These are phyloP conservation scores for Eupelmus urozonus DNA, from an alignment of 2,888 invertebrate species.

Conservation along the genomic window DNA sequence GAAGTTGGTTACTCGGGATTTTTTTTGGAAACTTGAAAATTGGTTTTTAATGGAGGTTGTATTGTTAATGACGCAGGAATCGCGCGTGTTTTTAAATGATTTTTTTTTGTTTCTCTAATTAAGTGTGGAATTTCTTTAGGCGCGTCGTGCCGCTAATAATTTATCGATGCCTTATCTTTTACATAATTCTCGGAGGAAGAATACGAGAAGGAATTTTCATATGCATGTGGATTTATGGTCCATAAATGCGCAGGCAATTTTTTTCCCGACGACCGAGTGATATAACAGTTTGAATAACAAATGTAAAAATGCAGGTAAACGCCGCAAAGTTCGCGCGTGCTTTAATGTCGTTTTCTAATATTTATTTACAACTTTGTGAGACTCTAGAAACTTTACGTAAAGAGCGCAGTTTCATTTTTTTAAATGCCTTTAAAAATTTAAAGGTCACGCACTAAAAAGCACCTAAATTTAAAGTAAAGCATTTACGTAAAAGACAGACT, in stretches of 20 bases:
- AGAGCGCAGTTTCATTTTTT: too few species aligned
- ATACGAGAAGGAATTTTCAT: neutral
- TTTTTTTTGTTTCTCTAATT: too few species aligned
- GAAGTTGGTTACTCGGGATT: too few species aligned
- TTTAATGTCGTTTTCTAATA: too few species aligned
- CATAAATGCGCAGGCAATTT: neutral
- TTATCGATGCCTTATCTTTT: constrained; percentile 14
- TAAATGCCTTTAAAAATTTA: too few species aligned
- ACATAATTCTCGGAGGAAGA: neutral
- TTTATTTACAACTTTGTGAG: too few species aligned
- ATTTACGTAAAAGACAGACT: too few species aligned
- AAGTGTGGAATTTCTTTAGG: too few species aligned
- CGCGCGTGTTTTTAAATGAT: neutral
- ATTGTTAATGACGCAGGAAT: neutral
- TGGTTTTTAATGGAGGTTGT: neutral
- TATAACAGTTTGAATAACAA: neutral
- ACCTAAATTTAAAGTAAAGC: too few species aligned
- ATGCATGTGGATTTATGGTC: constrained; percentile 7
- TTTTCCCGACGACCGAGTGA: neutral
- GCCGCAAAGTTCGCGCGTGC: constrained; percentile 27
- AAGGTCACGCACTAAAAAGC: too few species aligned
- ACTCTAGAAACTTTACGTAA: too few species aligned
- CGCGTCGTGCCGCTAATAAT: neutral
- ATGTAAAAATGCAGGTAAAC: constrained; percentile 5
- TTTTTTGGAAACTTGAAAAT: neutral